Percentiles rank a stretch among this genome's conserved stretches.
Conservation (phyloP, 2,797 vertebrate species). For the Takifugu rubripes region DNA sequence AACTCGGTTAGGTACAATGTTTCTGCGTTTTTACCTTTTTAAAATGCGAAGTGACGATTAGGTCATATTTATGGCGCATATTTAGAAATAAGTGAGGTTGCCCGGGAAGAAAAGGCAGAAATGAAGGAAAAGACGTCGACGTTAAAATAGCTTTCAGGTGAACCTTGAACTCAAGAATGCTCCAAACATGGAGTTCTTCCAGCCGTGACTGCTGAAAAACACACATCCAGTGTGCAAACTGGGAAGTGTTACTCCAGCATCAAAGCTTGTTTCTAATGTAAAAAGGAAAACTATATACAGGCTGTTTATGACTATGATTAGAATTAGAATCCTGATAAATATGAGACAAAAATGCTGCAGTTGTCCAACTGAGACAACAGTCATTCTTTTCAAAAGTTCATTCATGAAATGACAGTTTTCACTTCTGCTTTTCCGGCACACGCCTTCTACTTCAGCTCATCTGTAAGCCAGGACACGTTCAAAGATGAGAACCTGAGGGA, state of each 20-base stretch:
- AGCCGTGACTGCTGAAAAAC: too few species aligned
- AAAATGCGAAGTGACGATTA: background rate
- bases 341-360: background rate
- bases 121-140: too few species aligned
- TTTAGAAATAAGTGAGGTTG: too few species aligned
- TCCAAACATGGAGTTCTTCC: conserved; percentile 31
- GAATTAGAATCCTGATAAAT: too few species aligned
- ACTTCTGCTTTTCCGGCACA: conserved; percentile 42
- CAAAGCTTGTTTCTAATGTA: too few species aligned
- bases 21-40: background rate
- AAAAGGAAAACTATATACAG: too few species aligned
- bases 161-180: conserved; percentile 70
- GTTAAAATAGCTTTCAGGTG: background rate
- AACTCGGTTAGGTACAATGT: conserved; percentile 47
- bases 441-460: conserved; percentile 50
- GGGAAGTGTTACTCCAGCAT: too few species aligned
- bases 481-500: conserved; percentile 79
- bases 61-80: too few species aligned
- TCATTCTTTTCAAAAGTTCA: too few species aligned
- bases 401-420: conserved; percentile 19
- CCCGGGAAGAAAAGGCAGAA: too few species aligned
- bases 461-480: conserved; percentile 56
- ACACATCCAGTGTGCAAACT: too few species aligned
- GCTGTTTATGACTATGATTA: too few species aligned
- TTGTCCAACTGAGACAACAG: conserved; percentile 4